phyloP scores from a whole-genome alignment of 1,140 invertebrate species.

The Stegodyphus dumicola region DNA sequence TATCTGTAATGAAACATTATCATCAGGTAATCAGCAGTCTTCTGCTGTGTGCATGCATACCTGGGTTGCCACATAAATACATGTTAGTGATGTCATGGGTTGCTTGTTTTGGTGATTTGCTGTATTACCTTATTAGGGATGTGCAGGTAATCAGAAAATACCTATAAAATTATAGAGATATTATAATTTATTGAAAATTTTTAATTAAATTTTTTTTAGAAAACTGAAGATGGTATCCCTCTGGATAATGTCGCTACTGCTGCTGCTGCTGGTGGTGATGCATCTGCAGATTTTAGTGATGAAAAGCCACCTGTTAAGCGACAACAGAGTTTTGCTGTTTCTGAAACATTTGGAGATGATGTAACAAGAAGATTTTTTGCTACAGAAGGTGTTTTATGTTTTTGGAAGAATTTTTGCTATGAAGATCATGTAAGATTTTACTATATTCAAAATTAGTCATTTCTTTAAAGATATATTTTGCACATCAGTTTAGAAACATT shows the following conservation, averaged over 20 bases:
- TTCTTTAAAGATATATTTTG: no score
- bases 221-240: constrained; percentile 33
- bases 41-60: no score
- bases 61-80: no score
- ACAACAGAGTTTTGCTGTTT: constrained; percentile 49
- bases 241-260: constrained; percentile 18
- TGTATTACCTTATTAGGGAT: no score
- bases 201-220: constrained; percentile 15
- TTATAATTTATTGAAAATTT: not conserved
- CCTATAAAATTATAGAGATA: no score
- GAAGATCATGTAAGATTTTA: constrained; percentile 33
- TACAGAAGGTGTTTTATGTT: constrained; percentile 41
- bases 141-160: no score
- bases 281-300: not conserved
- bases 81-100: no score
- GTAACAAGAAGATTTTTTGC: constrained; percentile 37
- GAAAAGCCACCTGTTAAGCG: constrained; percentile 25
- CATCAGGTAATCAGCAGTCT: no score
- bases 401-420: constrained; percentile 59
- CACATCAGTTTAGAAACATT: no score
- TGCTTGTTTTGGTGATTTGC: no score
- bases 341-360: constrained; percentile 54
- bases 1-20: no score
- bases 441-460: not conserved
- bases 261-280: not conserved